These are phyloP conservation scores for Tetraodon nigroviridis DNA, from an alignment of 2,113 vertebrate species.

Conservation along the genomic window DNA sequence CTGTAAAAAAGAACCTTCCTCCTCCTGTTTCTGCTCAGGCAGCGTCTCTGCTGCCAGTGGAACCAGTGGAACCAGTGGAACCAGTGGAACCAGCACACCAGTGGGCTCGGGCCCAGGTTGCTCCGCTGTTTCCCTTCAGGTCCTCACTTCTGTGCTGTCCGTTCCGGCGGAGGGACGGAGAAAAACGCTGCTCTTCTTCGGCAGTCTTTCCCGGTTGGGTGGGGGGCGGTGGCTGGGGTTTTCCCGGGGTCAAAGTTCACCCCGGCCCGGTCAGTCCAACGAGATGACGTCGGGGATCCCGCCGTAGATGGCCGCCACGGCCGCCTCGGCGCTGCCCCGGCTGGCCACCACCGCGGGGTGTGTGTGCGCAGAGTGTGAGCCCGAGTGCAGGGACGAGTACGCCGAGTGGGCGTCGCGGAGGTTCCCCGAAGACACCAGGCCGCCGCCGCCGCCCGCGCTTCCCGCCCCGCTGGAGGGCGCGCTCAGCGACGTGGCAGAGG, in stretches of 20 bases:
- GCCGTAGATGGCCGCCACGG: conserved; percentile 86
- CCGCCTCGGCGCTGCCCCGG: conserved; percentile 76
- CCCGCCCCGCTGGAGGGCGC: conserved; percentile 79
- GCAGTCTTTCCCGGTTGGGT: conserved; percentile 15
- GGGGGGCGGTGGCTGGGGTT: conserved; percentile 1
- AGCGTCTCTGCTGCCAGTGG: conserved; percentile 42
- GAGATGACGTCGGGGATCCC: conserved; percentile 96
- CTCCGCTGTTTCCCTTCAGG: conserved; percentile 20
- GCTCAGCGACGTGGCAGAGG: conserved; percentile 76
- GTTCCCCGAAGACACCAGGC: conserved; percentile 89
- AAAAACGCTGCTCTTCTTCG: conserved; percentile 33
- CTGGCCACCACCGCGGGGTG: conserved; percentile 59
- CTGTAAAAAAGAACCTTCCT: conserved; percentile 66
- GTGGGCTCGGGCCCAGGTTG: conserved; percentile 24
- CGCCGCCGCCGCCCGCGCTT: conserved; percentile 86
- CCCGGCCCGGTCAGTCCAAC: conserved; percentile 82
- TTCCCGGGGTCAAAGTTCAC: conserved; percentile 17
- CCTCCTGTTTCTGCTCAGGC: conserved; percentile 40
- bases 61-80: too few relatives aligned
- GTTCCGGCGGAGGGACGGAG: conserved; percentile 2
- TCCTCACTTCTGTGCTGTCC: conserved; percentile 25
- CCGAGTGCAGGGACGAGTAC: conserved; percentile 69
- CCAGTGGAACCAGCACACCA: conserved; percentile 30
- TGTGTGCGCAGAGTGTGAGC: conserved; percentile 70
- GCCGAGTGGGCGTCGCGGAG: conserved; percentile 82